Evolutionary conservation across 2,888 invertebrate species (phyloP).

Genomic region (Standfussiana lucernea): DNA sequence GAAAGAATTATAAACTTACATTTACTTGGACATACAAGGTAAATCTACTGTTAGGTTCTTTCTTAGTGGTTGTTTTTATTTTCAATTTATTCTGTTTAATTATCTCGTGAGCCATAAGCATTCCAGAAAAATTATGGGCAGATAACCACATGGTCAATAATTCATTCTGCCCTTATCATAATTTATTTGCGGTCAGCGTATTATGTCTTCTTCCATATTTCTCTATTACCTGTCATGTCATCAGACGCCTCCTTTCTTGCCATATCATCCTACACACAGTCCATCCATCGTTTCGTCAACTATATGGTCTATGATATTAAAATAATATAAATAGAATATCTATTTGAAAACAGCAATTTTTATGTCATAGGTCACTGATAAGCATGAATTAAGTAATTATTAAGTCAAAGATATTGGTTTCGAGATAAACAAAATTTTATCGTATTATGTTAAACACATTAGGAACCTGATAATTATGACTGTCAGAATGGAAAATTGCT

Average conservation of each 20-base stretch:
- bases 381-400: not conserved
- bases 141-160: not conserved
- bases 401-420: not conserved
- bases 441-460: not conserved
- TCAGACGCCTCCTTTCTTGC: no score
- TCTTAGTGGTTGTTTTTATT: not conserved
- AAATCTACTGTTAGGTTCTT: not conserved
- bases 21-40: no score
- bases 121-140: no score
- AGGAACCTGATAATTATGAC: not conserved
- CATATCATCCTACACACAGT: no score
- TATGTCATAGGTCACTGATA: slow-evolving; percentile 36
- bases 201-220: no score
- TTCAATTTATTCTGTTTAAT: not conserved
- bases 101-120: not conserved
- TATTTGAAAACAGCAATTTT: not conserved
- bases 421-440: not conserved
- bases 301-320: no score
- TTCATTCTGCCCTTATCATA: no score
- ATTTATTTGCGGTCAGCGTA: no score
- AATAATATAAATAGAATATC: no score
- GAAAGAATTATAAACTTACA: not conserved
- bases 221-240: no score
- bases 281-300: no score
- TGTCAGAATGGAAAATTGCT: not conserved